phyloP scores from a whole-genome alignment of 2,797 vertebrate genomes.

The Sebastes flavidus region DNA sequence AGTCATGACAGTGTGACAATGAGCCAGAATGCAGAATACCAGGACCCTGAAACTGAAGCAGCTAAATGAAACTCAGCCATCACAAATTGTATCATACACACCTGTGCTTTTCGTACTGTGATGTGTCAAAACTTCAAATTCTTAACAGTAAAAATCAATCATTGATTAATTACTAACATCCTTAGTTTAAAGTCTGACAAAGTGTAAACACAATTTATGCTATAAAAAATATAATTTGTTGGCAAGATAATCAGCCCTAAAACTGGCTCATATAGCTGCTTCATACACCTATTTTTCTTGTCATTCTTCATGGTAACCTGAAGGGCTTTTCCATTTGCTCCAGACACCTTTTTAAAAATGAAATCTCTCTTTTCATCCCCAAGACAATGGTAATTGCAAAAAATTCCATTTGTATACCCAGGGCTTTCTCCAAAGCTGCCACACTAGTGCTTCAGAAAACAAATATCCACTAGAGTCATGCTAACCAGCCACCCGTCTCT shows the following conservation, averaged over 20 bases:
- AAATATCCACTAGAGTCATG: slow-evolving; percentile 57
- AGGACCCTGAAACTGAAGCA: neutral
- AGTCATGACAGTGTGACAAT: neutral
- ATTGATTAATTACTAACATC: neutral
- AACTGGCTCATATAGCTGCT: neutral
- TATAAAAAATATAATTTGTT: neutral
- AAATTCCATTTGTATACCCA: slow-evolving; percentile 45
- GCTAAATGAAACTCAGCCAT: neutral
- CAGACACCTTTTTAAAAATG: slow-evolving; percentile 49
- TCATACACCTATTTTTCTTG: neutral
- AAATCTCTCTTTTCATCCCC: slow-evolving; percentile 44
- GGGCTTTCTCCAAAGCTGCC: slow-evolving; percentile 41
- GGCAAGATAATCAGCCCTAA: neutral
- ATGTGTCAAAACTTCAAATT: neutral
- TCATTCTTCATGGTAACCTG: slow-evolving; percentile 24
- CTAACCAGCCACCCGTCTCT: slow-evolving; percentile 56
- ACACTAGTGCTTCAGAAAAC: slow-evolving; percentile 55
- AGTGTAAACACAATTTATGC: neutral
- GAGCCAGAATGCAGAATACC: neutral
- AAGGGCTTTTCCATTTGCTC: slow-evolving; percentile 51
- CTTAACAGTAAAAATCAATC: neutral
- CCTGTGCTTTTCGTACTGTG: neutral
- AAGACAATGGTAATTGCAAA: slow-evolving; percentile 51
- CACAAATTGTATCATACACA: neutral
- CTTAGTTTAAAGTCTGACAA: neutral